Evolutionary conservation across 2,113 vertebrate genomes (phyloP).

Genomic region (Microtus oregoni): DNA sequence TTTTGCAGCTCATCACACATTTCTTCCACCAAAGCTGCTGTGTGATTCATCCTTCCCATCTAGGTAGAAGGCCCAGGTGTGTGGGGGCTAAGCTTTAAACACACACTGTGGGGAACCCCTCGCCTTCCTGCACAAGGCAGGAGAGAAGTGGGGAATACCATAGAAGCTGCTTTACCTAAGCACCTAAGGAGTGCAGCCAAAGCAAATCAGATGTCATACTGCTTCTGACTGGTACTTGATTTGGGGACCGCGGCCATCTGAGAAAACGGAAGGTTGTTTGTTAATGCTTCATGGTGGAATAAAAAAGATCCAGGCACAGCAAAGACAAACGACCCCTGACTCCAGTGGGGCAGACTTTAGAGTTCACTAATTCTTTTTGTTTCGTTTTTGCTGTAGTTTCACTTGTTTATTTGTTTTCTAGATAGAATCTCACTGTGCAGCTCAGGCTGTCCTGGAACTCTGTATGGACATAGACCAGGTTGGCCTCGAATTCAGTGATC

Average conservation of each 20-base stretch:
- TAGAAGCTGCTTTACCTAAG: background rate
- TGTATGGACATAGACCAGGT: background rate
- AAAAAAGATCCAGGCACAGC: background rate
- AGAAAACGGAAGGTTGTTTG: background rate
- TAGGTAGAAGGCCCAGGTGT: background rate
- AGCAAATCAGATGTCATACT: background rate
- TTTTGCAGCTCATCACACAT: background rate
- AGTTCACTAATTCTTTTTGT: background rate
- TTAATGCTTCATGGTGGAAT: background rate
- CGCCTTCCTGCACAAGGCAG: background rate
- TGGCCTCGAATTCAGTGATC: background rate
- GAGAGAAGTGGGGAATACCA: background rate
- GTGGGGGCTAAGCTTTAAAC: background rate
- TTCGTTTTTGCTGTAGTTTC: background rate
- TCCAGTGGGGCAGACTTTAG: background rate
- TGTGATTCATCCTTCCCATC: slow-evolving; percentile 8
- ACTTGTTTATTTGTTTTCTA: background rate
- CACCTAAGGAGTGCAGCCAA: background rate
- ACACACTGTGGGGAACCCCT: background rate
- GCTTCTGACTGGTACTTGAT: slow-evolving; percentile 8
- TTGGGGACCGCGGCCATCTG: background rate
- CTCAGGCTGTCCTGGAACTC: background rate
- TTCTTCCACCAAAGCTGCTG: background rate
- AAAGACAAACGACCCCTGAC: background rate
- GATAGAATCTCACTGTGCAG: background rate